These are phyloP conservation scores for Microcebus ravelobensis DNA, from an alignment of 2,113 vertebrate species.

Conservation along the genomic window DNA sequence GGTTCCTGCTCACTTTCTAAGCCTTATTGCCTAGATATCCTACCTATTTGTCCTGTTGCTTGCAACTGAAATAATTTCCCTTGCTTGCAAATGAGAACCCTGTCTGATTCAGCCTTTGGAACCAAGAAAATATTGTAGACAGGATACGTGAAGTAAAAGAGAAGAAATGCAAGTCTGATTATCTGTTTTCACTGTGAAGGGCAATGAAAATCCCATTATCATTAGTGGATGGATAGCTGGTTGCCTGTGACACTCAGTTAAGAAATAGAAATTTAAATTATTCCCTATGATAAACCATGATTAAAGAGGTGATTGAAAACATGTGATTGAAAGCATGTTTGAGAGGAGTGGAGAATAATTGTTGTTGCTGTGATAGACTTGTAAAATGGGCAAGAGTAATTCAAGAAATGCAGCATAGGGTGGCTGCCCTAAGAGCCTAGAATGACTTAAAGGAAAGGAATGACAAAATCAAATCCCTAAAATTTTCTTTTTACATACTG, in stretches of 20 bases:
- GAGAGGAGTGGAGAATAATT: not conserved
- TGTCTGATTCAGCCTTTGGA: not conserved
- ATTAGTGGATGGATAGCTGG: not conserved
- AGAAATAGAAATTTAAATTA: slow-evolving; percentile 55
- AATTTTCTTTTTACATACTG: not conserved
- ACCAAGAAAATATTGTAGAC: not conserved
- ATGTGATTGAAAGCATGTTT: slow-evolving; percentile 24
- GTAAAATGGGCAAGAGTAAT: not conserved
- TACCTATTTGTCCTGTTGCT: not conserved
- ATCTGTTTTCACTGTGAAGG: not conserved
- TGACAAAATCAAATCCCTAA: not conserved
- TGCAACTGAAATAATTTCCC: not conserved
- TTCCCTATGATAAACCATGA: slow-evolving; percentile 13
- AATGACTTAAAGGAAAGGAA: not conserved
- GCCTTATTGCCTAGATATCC: not conserved
- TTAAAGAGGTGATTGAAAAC: slow-evolving; percentile 18
- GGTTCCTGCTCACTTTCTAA: not conserved
- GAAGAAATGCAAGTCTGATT: slow-evolving; percentile 30
- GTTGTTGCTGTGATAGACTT: not conserved
- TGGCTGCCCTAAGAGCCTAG: not conserved
- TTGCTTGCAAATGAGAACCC: not conserved
- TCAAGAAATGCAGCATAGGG: not conserved
- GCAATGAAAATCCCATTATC: slow-evolving; percentile 33
- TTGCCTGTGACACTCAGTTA: not conserved
- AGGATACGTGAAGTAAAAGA: not conserved